Conservation (phyloP, 1,140 invertebrate species). For the Campoletis sonorensis region DNA sequence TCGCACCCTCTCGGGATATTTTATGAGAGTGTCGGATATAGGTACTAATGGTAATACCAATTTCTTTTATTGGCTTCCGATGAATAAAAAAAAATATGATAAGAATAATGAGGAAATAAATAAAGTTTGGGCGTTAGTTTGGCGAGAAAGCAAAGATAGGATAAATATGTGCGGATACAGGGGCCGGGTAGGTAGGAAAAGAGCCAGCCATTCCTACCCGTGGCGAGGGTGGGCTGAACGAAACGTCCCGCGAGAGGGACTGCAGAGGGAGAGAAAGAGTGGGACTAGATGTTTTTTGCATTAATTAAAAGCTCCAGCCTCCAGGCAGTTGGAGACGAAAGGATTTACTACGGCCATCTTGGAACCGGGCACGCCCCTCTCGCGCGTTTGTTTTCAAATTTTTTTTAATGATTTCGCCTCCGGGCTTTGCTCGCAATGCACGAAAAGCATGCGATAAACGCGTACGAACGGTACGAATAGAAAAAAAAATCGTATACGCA, state of each 20-base stretch:
- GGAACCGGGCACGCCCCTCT: constrained; percentile 72
- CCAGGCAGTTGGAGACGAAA: constrained; percentile 56
- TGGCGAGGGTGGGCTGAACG: neutral
- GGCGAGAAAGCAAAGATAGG: neutral
- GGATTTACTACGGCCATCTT: constrained; percentile 73
- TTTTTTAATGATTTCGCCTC: constrained; percentile 72
- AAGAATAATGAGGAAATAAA: too few species aligned
- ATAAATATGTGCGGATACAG: neutral
- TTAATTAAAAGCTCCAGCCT: constrained; percentile 75
- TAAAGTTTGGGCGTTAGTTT: too few species aligned
- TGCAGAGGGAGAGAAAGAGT: constrained; percentile 16
- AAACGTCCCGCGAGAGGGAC: constrained; percentile 21
- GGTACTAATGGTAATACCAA: too few species aligned
- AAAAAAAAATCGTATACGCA: neutral
- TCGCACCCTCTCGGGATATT: too few species aligned
- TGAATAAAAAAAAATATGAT: too few species aligned
- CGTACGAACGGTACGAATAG: neutral
- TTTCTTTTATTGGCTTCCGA: too few species aligned
- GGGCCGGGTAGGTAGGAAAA: neutral
- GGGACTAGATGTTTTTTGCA: constrained; percentile 63
- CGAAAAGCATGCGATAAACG: constrained; percentile 10
- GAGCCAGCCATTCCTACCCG: constrained; percentile 25
- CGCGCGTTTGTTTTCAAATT: constrained; percentile 72
- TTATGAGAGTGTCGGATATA: too few species aligned
- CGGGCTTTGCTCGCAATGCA: constrained; percentile 30